A percentile compares a stretch with the other conserved stretches of the same genome.
Evolutionary conservation across 2,113 vertebrate species (phyloP).

Genomic region (Thalassarche chlororhynchos): DNA sequence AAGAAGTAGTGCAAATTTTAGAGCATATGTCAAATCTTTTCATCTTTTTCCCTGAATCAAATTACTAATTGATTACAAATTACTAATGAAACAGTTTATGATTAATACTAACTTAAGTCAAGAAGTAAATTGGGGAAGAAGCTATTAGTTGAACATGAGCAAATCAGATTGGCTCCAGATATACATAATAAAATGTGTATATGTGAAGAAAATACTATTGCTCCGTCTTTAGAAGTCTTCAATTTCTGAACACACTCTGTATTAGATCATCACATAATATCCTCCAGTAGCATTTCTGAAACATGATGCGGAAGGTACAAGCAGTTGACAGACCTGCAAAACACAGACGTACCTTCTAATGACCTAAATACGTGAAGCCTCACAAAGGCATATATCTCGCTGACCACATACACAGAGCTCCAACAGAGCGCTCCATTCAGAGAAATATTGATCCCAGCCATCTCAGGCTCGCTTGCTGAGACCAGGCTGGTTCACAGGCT

Average conservation of each 20-base stretch:
- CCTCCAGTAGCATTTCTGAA: neutral
- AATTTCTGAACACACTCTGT: neutral
- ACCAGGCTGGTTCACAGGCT: neutral
- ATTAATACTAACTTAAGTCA: slow-evolving; percentile 32
- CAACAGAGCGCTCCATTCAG: neutral
- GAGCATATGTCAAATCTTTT: neutral
- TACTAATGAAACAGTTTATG: slow-evolving; percentile 27
- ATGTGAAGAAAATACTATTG: neutral
- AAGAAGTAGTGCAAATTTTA: neutral
- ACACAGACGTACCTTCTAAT: neutral
- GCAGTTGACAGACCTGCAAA: neutral
- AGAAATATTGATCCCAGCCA: neutral
- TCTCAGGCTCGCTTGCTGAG: neutral
- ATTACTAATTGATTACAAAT: neutral
- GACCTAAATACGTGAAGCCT: neutral
- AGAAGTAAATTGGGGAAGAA: slow-evolving; percentile 1
- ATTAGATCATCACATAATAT: neutral
- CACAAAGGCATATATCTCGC: neutral
- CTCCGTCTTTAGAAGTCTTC: neutral
- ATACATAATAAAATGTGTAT: neutral
- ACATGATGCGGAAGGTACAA: neutral
- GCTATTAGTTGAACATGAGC: neutral
- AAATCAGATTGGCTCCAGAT: neutral
- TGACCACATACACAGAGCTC: neutral
- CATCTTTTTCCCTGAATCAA: neutral